phyloP scores from a whole-genome alignment of 1,140 invertebrate genomes.

The Papilio helenus region DNA sequence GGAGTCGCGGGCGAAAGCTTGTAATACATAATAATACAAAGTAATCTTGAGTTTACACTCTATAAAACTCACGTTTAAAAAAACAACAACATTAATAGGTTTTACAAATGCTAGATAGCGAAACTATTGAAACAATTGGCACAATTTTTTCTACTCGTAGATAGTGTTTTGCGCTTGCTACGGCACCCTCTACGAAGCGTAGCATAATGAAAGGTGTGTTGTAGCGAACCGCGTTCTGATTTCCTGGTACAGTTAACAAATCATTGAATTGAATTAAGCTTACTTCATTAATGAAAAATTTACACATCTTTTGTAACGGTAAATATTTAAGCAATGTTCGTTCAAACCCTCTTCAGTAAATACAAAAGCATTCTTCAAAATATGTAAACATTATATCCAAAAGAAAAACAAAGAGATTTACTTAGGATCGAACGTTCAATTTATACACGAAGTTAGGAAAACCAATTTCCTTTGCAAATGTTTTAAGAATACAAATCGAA shows the following conservation, averaged over 20 bases:
- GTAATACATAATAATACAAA: no score
- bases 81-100: not conserved
- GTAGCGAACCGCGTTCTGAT: not conserved
- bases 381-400: constrained; percentile 9
- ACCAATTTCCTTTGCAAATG: constrained; percentile 64
- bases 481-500: constrained; percentile 49
- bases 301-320: not conserved
- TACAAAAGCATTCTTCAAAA: not conserved
- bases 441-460: constrained; percentile 56
- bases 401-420: constrained; percentile 50
- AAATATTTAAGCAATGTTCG: not conserved
- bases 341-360: not conserved
- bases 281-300: constrained; percentile 13
- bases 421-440: constrained; percentile 44
- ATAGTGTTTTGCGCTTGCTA: not conserved
- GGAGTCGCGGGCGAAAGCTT: no score
- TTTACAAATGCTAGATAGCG: not conserved
- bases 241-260: not conserved
- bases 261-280: not conserved
- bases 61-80: no score
- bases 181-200: not conserved
- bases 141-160: not conserved
- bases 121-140: not conserved
- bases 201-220: constrained; percentile 2
- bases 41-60: no score